Conservation (phyloP, 2,888 invertebrate genomes). For the Syritta pipiens region DNA sequence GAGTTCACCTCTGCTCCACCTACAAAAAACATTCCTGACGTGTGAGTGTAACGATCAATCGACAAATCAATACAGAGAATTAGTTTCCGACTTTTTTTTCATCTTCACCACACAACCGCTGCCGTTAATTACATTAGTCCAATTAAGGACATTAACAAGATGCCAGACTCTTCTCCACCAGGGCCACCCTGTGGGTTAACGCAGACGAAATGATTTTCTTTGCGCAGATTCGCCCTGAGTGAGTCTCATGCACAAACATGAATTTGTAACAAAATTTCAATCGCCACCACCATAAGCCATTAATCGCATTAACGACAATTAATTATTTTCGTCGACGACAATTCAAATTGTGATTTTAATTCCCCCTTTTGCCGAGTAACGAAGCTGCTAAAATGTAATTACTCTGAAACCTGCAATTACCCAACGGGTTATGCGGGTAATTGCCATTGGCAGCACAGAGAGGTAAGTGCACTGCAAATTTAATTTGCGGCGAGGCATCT, state of each 20-base stretch:
- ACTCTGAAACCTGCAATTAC: slow-evolving; percentile 1
- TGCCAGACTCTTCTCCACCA: too few species aligned
- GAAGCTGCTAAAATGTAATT: slow-evolving; percentile 12
- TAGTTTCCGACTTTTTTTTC: background rate
- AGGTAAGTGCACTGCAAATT: slow-evolving; percentile 1
- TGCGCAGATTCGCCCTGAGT: too few species aligned
- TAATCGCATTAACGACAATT: background rate
- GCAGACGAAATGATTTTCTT: too few species aligned
- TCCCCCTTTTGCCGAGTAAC: too few species aligned
- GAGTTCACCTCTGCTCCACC: too few species aligned
- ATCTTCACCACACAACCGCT: background rate
- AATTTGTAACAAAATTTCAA: slow-evolving; percentile 8
- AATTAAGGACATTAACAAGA: slow-evolving; percentile 11
- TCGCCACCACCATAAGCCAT: slow-evolving; percentile 5
- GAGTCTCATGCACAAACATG: background rate
- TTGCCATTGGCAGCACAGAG: background rate
- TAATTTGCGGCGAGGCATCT: slow-evolving; percentile 9
- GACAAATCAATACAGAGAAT: slow-evolving; percentile 2
- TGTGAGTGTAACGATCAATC: too few species aligned
- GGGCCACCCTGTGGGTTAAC: too few species aligned
- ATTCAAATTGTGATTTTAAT: slow-evolving; percentile 10
- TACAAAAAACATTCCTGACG: too few species aligned
- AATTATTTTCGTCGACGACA: slow-evolving; percentile 1
- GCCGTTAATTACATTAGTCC: slow-evolving; percentile 23
- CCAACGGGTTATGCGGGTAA: background rate